Conservation (phyloP, 2,797 vertebrate species). For the Coregonus ussuriensis region DNA sequence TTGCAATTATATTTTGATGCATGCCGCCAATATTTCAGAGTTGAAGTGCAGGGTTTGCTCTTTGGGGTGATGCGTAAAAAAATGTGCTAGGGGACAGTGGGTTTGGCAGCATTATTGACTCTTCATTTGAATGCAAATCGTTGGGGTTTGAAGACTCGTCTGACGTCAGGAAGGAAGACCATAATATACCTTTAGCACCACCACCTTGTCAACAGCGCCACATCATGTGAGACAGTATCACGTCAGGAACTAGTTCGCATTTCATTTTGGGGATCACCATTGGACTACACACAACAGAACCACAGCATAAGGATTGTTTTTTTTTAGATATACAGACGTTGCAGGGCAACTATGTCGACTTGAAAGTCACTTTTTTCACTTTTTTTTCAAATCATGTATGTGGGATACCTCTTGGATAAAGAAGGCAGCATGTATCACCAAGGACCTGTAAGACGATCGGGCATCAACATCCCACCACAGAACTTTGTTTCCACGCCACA, state of each 20-base stretch:
- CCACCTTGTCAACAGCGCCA: slow-evolving; percentile 83
- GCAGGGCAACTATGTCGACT: slow-evolving; percentile 76
- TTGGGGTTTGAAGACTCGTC: slow-evolving; percentile 76
- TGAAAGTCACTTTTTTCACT: slow-evolving; percentile 54
- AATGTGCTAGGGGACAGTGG: slow-evolving; percentile 74
- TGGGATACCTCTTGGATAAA: slow-evolving; percentile 88
- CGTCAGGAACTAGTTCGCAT: slow-evolving; percentile 71
- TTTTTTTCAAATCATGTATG: slow-evolving; percentile 78
- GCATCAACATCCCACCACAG: slow-evolving; percentile 84
- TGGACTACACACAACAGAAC: slow-evolving; percentile 69
- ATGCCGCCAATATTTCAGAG: slow-evolving; percentile 27
- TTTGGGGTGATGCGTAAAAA: slow-evolving; percentile 67
- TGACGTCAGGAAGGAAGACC: slow-evolving; percentile 85
- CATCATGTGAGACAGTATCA: slow-evolving; percentile 82
- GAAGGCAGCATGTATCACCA: slow-evolving; percentile 91
- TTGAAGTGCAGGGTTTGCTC: slow-evolving; percentile 54
- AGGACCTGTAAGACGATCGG: slow-evolving; percentile 80
- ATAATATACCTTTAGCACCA: slow-evolving; percentile 80
- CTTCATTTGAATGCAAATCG: slow-evolving; percentile 95
- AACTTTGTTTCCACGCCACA: slow-evolving; percentile 87
- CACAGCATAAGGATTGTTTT: slow-evolving; percentile 48
- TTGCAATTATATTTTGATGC: slow-evolving; percentile 54
- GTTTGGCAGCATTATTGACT: slow-evolving; percentile 71
- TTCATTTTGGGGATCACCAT: slow-evolving; percentile 64
- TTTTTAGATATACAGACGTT: slow-evolving; percentile 32